Evolutionary conservation across 2,888 invertebrate genomes (phyloP), one percentile per base, ranked within the genome.

Genomic region (Lypha dubia): DNA sequence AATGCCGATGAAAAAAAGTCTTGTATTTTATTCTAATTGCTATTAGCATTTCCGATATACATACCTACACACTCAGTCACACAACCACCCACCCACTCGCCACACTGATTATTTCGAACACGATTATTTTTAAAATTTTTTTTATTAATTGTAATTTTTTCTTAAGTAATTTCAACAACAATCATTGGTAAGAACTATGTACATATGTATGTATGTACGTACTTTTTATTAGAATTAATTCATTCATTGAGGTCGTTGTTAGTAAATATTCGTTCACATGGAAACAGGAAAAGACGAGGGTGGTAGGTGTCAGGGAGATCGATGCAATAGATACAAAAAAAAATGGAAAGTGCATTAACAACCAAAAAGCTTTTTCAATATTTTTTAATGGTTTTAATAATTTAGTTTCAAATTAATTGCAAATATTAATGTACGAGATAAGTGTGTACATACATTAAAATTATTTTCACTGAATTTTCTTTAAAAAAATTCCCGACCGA

Each of bases 401-500:
- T 56, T n/a, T 28, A 3, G 11, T 35, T 17, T 58, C 9, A n/a
- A 35, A 1, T 32, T 35, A 60, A 56, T 56, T 60, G 58, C 35
- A 60, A 35, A 35, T 32, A 60, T 58, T 32, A 8, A 49, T 67
- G 4, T 11, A 28, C 6, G 22, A 53, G 3, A 22, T 56, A 22
- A 35, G 35, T 8, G 24, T 46, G 22, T 15, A 46, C 4, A 1
- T 46, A 28, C 41, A 70, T 35, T 15, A 22, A 41, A 41, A 9
- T n/a, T 24, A 11, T 53, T 77, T 38, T 41, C n/a, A 68, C 9
- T 62, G 20, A 63, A 63, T 53, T 70, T 63, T 74, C 13, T 13
- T 51, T 28, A 11, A 65, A 65, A 75, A 63, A 53, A 67, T 4
- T 67, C 75, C 76, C 76, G 77, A 80, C 80, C 80, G 80, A 73